phyloP scores from a whole-genome alignment of 2,888 invertebrate genomes.

The Drosophila vallismaia region DNA sequence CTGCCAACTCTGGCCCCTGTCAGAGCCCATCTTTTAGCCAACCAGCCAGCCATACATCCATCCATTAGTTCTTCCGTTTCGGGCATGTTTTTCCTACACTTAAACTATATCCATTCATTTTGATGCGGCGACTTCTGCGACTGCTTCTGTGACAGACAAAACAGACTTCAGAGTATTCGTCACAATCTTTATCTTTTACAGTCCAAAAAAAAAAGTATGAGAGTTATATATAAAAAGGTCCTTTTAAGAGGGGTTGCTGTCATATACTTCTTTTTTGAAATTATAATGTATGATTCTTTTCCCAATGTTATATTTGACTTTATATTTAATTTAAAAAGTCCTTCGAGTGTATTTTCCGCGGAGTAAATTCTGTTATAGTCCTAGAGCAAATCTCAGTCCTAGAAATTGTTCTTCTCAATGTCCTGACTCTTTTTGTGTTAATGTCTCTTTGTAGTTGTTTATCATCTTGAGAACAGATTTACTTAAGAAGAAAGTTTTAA shows the following conservation, averaged over 20 bases:
- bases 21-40: conserved; percentile 42
- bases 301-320: background rate
- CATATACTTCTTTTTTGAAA: background rate
- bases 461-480: conserved; percentile 31
- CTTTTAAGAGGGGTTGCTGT: background rate
- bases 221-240: background rate
- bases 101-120: conserved; percentile 56
- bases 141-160: conserved; percentile 36
- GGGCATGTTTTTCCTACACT: conserved; percentile 52
- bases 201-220: background rate
- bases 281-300: background rate
- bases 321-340: background rate
- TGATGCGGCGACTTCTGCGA: conserved; percentile 29
- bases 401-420: background rate
- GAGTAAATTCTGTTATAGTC: conserved; percentile 22
- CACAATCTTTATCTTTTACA: conserved; percentile 30
- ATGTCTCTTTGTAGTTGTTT: conserved; percentile 36
- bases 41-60: conserved; percentile 50
- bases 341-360: conserved; percentile 4
- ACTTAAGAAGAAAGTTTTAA: background rate
- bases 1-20: conserved; percentile 17
- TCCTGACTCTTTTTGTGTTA: conserved; percentile 22
- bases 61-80: conserved; percentile 60
- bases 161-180: conserved; percentile 38
- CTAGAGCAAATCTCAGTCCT: conserved; percentile 8